Evolutionary conservation across 2,113 vertebrate species (phyloP), one percentile per base, ranked within the genome.

Genomic region (Paradoxurus hermaphroditus): DNA sequence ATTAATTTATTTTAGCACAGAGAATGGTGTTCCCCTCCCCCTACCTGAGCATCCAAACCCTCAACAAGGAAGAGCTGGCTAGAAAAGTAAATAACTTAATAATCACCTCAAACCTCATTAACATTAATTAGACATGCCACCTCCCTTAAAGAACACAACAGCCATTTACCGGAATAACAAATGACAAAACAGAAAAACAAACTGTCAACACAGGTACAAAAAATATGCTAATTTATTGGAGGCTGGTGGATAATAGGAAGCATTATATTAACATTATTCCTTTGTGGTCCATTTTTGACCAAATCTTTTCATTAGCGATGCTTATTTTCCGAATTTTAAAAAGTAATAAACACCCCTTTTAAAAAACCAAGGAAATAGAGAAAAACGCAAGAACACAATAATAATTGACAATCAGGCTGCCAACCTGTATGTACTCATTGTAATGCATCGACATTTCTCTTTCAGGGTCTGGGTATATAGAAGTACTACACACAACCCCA

Each of bases 1-100:
- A 41, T 83, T 94, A 88, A 96, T 90, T 89, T 87, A 93, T 92
- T 56, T 84, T 75, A 77, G 46, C 16, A 81, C 27, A 90, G 86
- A 94, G 44, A 86, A 89, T n/a, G 14, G 9, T 79, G 3, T 70
- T 56, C 11, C 27, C 31, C 27, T 73, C 1, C 16, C n/a, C 34
- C 44, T 51, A 34, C 36, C 21, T 4, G 9, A 12, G 67, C 19
- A 81, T n/a, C 13, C 41, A 97, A 94, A 72, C 16, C 25, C 29
- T 95, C 63, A 86, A 46, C 4, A 51, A 21, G 19, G 14, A 77
- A 88, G 34, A 94, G 25, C 1, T 83, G 44, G 8, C 62, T 85
- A 13, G 18, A 84, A 90, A 79, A 91, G 34, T 14, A 84, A 92
- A 88, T 90, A 89, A 91, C 23, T 79, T 63, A 51, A 23, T 65